Conservation (phyloP, 2,888 invertebrate genomes). For the Smittia aterrima region DNA sequence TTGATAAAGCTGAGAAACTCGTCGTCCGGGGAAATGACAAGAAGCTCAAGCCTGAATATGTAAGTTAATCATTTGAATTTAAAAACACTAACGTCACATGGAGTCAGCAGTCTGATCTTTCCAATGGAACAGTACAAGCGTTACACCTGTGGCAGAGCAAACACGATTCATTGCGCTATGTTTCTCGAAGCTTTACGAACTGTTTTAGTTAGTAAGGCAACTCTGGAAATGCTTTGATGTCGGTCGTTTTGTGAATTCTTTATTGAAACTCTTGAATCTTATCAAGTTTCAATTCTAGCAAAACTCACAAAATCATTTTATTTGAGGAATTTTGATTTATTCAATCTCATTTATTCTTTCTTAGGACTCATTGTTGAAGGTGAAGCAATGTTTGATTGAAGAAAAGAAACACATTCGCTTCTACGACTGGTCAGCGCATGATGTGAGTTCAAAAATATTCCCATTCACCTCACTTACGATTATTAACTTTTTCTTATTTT, state of each 20-base stretch:
- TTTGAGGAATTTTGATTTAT: too few species aligned
- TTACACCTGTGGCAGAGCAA: constrained; percentile 31
- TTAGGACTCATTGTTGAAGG: constrained; percentile 82
- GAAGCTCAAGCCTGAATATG: constrained; percentile 92
- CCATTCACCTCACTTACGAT: constrained; percentile 19
- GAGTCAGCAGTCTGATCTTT: constrained; percentile 33
- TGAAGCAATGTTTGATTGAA: constrained; percentile 78
- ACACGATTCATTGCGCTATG: not conserved
- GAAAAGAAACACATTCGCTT: constrained; percentile 93
- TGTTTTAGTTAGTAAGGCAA: constrained; percentile 5
- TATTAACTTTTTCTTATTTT: constrained; percentile 44
- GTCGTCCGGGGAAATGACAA: constrained; percentile 87
- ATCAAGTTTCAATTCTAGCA: too few species aligned
- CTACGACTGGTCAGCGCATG: constrained; percentile 88
- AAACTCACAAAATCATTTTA: too few species aligned
- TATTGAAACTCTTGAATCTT: not conserved
- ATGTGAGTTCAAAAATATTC: constrained; percentile 61
- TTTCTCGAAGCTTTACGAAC: not conserved
- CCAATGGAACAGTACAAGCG: constrained; percentile 21
- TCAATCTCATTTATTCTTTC: not conserved
- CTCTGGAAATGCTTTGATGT: not conserved
- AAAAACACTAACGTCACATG: not conserved
- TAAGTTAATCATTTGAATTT: constrained; percentile 55
- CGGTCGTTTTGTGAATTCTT: not conserved
- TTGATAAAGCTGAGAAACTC: constrained; percentile 84